These are phyloP conservation scores for Punctoribates punctum DNA, from an alignment of 2,888 invertebrate genomes.

Conservation along the genomic window DNA sequence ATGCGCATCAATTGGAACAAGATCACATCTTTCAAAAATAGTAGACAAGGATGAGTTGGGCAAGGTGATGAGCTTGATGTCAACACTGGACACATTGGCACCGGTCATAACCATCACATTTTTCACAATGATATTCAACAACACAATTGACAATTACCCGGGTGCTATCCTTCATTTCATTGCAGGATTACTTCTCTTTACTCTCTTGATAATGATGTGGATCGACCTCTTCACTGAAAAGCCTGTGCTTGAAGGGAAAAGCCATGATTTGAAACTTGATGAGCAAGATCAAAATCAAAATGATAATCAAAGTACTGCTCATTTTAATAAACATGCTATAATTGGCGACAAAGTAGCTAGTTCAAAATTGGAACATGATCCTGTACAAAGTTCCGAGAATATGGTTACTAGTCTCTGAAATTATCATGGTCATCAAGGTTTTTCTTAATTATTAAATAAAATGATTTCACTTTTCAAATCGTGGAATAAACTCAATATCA, in stretches of 20 bases:
- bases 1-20: neutral
- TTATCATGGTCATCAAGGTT: too few relatives aligned
- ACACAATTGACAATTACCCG: conserved; percentile 31
- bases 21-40: conserved; percentile 25
- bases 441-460: too few relatives aligned
- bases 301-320: too few relatives aligned
- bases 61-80: conserved; percentile 24
- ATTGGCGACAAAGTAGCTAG: too few relatives aligned
- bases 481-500: too few relatives aligned
- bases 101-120: conserved; percentile 14
- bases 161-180: neutral
- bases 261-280: neutral
- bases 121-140: conserved; percentile 15
- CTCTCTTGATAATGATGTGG: neutral
- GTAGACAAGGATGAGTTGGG: conserved; percentile 34
- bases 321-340: too few relatives aligned
- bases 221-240: conserved; percentile 1
- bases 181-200: neutral
- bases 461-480: too few relatives aligned
- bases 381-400: too few relatives aligned
- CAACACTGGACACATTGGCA: conserved; percentile 15
- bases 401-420: too few relatives aligned
- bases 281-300: neutral
- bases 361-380: too few relatives aligned
- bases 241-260: neutral